Conservation (phyloP, 1,140 invertebrate species). For the Leguminivora glycinivorella region DNA sequence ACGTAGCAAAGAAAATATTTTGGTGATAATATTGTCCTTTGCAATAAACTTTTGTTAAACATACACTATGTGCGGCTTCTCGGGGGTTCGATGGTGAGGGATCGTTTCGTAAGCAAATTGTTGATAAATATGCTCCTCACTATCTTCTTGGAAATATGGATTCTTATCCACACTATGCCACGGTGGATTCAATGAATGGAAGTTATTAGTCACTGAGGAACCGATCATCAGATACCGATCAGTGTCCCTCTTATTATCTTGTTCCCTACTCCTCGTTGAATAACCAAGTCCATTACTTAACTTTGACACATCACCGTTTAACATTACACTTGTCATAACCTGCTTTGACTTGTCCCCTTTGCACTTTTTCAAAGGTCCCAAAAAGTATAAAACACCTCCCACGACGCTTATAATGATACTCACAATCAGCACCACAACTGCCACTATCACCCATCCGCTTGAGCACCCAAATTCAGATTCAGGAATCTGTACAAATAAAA, state of each 20-base stretch:
- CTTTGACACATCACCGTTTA: conserved; percentile 74
- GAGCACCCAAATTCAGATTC: conserved; percentile 82
- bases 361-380: conserved; percentile 77
- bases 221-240: conserved; percentile 80
- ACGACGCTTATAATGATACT: conserved; percentile 80
- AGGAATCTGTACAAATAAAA: conserved; percentile 77
- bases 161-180: conserved; percentile 80
- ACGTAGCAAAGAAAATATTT: conserved; percentile 54
- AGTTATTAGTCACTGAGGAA: conserved; percentile 79
- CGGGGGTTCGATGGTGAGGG: conserved; percentile 74
- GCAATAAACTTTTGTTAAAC: conserved; percentile 77
- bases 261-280: conserved; percentile 69
- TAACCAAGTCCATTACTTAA: conserved; percentile 76
- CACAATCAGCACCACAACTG: conserved; percentile 79
- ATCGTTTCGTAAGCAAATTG: conserved; percentile 80
- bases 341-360: conserved; percentile 78
- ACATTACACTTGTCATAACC: conserved; percentile 75
- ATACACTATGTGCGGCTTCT: conserved; percentile 83
- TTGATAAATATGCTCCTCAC: conserved; percentile 80
- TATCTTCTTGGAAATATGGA: conserved; percentile 75
- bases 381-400: conserved; percentile 79
- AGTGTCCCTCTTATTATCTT: conserved; percentile 75
- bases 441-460: conserved; percentile 80
- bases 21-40: conserved; percentile 56
- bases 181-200: conserved; percentile 78